These are phyloP conservation scores for Picathartes gymnocephalus DNA, from an alignment of 2,113 vertebrate genomes.

Conservation along the genomic window DNA sequence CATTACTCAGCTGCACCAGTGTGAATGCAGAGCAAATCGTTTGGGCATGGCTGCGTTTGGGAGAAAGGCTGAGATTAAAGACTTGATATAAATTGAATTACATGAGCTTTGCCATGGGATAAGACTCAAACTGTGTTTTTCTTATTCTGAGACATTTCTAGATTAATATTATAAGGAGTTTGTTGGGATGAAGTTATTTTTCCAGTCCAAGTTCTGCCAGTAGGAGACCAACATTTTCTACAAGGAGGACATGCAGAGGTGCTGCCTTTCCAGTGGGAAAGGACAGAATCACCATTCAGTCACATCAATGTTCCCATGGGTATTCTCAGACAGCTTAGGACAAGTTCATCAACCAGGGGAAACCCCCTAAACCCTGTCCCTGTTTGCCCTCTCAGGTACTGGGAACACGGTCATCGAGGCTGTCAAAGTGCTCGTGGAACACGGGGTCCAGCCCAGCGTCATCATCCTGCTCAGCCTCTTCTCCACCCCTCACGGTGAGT, in stretches of 20 bases:
- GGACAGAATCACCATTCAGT: neutral
- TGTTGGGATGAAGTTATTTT: neutral
- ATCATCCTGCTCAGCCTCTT: conserved; percentile 96
- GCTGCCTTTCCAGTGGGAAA: neutral
- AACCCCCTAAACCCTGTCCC: rapidly evolving
- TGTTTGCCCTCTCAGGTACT: conserved; percentile 73
- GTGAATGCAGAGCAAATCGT: neutral
- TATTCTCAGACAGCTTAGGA: neutral
- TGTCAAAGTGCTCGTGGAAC: conserved; percentile 91
- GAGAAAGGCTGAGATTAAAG: neutral
- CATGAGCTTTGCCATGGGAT: neutral
- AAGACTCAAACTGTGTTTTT: neutral
- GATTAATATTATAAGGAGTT: neutral
- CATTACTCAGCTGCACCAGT: neutral
- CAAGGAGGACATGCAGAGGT: neutral
- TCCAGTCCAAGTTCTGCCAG: neutral
- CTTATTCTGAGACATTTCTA: neutral
- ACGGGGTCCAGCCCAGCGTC: conserved; percentile 85
- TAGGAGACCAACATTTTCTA: neutral
- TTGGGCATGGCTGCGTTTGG: neutral
- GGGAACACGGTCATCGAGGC: conserved; percentile 96
- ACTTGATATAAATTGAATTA: neutral
- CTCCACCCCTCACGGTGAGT: conserved; percentile 82
- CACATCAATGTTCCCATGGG: neutral
- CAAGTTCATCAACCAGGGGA: neutral